These are phyloP conservation scores for Alviniconcha strummeri DNA, from an alignment of 2,888 invertebrate genomes.

Conservation along the genomic window DNA sequence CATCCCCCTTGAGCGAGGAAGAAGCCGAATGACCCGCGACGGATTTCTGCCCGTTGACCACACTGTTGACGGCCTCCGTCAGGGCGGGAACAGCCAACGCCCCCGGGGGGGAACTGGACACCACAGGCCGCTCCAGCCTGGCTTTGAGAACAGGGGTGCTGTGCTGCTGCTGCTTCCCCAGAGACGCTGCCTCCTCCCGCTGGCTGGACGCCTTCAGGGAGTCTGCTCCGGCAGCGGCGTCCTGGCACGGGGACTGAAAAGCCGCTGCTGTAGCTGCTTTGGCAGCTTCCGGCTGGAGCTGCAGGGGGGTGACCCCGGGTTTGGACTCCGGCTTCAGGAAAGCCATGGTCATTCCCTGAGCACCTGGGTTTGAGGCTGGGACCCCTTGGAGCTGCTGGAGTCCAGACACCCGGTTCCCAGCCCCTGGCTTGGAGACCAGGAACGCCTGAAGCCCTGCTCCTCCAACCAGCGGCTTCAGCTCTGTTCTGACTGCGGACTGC, in stretches of 20 bases:
- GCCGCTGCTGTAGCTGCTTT: too few relatives aligned
- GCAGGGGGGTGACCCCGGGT: background rate
- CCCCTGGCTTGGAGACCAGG: too few relatives aligned
- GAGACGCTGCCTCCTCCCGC: too few relatives aligned
- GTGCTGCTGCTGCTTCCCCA: background rate
- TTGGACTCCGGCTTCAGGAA: background rate
- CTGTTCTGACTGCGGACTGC: too few relatives aligned
- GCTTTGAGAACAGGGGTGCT: conserved; percentile 11
- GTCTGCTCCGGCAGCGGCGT: background rate
- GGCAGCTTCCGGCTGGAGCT: background rate
- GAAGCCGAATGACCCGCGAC: background rate
- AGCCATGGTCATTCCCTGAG: background rate
- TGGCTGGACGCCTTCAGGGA: background rate
- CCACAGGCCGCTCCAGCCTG: conserved; percentile 11
- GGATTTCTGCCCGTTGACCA: background rate
- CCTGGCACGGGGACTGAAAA: background rate
- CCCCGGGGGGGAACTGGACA: background rate
- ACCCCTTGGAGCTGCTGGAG: background rate
- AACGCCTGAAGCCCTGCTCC: too few relatives aligned
- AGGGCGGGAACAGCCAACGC: background rate
- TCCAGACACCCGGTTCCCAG: background rate
- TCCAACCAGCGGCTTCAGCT: too few relatives aligned
- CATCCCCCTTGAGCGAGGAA: background rate
- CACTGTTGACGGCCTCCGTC: background rate
- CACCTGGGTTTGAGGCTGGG: background rate